Evolutionary conservation across 2,888 invertebrate genomes (phyloP).

Genomic region (Ypsolopha sequella): DNA sequence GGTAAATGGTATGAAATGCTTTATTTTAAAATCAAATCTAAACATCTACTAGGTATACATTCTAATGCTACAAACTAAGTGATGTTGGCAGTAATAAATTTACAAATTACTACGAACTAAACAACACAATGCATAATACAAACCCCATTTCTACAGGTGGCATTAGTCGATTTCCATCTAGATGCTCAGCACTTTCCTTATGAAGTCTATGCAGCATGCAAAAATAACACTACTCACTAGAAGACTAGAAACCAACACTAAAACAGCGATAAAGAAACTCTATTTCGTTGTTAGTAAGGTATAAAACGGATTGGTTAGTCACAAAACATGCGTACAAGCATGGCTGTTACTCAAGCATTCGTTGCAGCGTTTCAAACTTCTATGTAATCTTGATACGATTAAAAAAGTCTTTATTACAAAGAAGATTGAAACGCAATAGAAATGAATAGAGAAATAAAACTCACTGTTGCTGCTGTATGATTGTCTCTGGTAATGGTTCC

Average conservation of each 20-base stretch:
- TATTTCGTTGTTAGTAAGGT: constrained; percentile 1
- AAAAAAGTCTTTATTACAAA: background rate
- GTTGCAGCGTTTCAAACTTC: too few species aligned
- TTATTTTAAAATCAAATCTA: too few species aligned
- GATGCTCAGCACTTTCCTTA: constrained; percentile 38
- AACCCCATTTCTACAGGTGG: constrained; percentile 58
- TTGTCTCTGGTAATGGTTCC: constrained; percentile 56
- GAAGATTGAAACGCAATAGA: background rate
- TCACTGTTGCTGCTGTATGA: constrained; percentile 34
- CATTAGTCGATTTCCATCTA: constrained; percentile 46
- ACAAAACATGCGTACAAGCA: background rate
- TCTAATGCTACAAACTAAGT: too few species aligned
- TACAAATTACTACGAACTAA: too few species aligned
- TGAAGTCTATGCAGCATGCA: constrained; percentile 62
- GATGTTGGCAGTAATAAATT: too few species aligned
- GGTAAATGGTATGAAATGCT: too few species aligned
- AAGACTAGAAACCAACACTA: constrained; percentile 23
- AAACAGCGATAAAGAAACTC: constrained; percentile 10
- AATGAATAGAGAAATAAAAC: constrained; percentile 15
- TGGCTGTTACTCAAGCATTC: background rate
- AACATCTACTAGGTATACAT: too few species aligned
- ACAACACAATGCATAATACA: constrained; percentile 23
- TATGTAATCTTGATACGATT: too few species aligned
- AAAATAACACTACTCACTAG: constrained; percentile 57
- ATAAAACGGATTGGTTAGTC: background rate